A percentile compares a stretch with the other conserved stretches of the same genome.
Conservation (phyloP, 2,888 invertebrate genomes). For the Meghimatium bilineatum region DNA sequence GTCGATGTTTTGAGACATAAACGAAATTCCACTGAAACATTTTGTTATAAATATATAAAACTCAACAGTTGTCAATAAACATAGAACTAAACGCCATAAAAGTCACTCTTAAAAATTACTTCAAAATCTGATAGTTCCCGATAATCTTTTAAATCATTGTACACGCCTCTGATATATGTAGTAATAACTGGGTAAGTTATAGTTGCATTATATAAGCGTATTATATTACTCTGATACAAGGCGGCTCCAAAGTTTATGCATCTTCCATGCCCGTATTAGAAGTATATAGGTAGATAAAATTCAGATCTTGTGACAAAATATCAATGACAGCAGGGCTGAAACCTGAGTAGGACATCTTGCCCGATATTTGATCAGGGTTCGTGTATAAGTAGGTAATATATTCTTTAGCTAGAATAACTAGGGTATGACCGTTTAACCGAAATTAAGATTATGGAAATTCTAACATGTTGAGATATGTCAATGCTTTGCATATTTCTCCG, state of each 20-base stretch:
- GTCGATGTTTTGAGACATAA: neutral
- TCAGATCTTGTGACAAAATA: neutral
- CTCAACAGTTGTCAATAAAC: neutral
- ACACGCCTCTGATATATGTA: slow-evolving; percentile 1
- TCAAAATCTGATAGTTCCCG: neutral
- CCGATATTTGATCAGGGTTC: neutral
- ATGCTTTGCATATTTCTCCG: neutral
- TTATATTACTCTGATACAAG: neutral
- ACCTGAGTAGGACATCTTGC: neutral
- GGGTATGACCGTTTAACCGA: neutral
- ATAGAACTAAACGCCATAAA: neutral
- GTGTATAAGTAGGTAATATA: neutral
- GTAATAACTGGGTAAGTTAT: neutral
- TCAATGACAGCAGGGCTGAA: neutral
- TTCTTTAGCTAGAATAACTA: neutral
- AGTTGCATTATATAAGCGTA: neutral
- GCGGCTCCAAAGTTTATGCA: neutral
- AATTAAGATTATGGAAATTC: neutral
- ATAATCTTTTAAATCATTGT: neutral
- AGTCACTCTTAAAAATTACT: neutral
- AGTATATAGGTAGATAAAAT: neutral
- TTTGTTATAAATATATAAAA: neutral
- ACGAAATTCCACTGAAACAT: neutral
- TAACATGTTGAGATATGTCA: neutral
- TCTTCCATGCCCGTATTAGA: neutral